Percentiles rank a stretch among this genome's conserved stretches.
phyloP scores from a whole-genome alignment of 2,113 vertebrate species.

The Chlorodrepanis virens region DNA sequence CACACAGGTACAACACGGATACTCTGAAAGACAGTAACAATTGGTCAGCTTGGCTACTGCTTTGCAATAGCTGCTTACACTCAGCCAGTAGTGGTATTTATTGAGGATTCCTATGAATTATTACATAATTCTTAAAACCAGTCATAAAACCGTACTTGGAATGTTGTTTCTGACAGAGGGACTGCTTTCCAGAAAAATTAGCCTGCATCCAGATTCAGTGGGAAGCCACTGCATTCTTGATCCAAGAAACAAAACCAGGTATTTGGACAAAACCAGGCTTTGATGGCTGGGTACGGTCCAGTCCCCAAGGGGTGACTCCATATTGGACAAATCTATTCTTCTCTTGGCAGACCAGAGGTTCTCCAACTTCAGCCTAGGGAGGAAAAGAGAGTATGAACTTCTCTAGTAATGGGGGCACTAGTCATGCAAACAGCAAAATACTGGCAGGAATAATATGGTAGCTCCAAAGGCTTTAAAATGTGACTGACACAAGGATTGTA shows the following conservation, averaged over 20 bases:
- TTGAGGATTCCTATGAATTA: background rate
- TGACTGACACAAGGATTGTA: background rate
- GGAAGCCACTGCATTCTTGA: slow-evolving; percentile 65
- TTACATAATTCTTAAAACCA: background rate
- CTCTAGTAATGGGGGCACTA: background rate
- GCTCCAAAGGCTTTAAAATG: background rate
- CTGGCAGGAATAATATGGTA: background rate
- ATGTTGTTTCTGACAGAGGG: background rate
- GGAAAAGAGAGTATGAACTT: background rate
- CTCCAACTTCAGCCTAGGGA: slow-evolving; percentile 87
- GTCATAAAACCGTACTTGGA: background rate
- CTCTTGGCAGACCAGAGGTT: slow-evolving; percentile 80
- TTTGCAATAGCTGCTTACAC: background rate
- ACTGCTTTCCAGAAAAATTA: background rate
- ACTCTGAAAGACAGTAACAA: background rate
- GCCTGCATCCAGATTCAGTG: slow-evolving; percentile 2
- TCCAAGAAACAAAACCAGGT: slow-evolving; percentile 82
- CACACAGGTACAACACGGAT: background rate
- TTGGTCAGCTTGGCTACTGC: background rate
- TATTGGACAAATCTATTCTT: slow-evolving; percentile 82
- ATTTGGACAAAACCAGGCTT: slow-evolving; percentile 85
- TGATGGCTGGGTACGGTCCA: slow-evolving; percentile 83
- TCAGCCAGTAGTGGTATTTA: background rate
- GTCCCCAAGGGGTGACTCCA: slow-evolving; percentile 87
- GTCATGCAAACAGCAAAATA: background rate